A percentile compares a stretch with the other conserved stretches of the same genome.
These are phyloP conservation scores for Lagorchestes hirsutus DNA, from an alignment of 2,797 vertebrate species.

Conservation along the genomic window DNA sequence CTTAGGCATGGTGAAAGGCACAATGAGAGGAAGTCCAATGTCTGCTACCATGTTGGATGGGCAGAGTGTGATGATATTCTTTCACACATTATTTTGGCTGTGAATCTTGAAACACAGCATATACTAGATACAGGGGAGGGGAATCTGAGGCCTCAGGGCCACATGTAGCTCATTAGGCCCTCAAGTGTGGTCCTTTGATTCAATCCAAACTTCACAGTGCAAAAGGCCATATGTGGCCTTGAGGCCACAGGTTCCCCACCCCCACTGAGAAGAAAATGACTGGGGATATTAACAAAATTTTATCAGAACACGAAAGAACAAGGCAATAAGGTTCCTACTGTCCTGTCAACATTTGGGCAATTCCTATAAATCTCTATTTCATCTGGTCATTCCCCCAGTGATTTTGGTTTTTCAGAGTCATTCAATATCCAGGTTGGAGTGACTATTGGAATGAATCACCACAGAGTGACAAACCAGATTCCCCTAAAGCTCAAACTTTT, in stretches of 20 bases:
- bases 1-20: background rate
- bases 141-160: no score
- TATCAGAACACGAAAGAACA: background rate
- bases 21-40: no score
- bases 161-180: no score
- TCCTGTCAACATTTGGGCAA: no score
- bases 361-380: background rate
- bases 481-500: no score
- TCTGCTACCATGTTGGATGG: background rate
- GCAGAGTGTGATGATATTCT: background rate
- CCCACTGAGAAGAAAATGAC: background rate
- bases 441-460: no score
- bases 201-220: no score
- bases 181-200: no score
- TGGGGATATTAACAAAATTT: background rate
- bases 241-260: no score
- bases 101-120: background rate
- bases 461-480: no score
- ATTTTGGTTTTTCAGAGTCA: background rate
- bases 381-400: background rate
- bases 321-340: background rate
- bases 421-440: no score
- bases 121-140: background rate
- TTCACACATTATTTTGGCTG: background rate
- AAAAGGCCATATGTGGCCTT: no score